Evolutionary conservation across 2,797 vertebrate genomes (phyloP), one percentile per base, ranked within the genome.

Genomic region (Sphaeramia orbicularis): DNA sequence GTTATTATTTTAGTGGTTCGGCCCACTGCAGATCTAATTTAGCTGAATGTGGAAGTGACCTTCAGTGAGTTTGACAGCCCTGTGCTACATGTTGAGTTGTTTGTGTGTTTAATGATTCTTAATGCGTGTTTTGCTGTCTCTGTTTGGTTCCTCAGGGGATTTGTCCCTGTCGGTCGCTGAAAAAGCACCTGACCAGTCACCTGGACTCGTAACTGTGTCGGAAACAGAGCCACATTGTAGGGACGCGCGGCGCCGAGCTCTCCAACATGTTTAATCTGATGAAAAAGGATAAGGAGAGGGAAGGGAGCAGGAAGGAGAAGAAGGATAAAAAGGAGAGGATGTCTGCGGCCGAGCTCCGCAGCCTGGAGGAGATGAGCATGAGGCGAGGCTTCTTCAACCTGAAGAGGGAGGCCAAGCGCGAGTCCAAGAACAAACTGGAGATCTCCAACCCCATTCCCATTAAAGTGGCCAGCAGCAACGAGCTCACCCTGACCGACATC

Each of bases 371-470:
- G 94, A 98, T 99, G 95, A 97, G 98, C 76, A 89, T 99, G 92
- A 92, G 98, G 4, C 93, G 98, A 0, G 97, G 98, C 50, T 99
- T 99, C 90, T 99, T 99, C 91, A 96, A 98, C 86, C 93, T 99
- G 74, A 98, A 96, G 91, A 94, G 97, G 19, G 94, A 96, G 69
- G 95, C 96, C 65, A 99, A 97, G 80, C 86, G 96, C 0, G 98
- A 99, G 52, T 95, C 96, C 45, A 97, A 93, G 88, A 92, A 88
- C 30, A 97, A 96, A 73, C 83, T 98, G 78, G 98, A 99, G 90
- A 99, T 99, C 90, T 99, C 98, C 68, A 96, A 96, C 89, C 97
- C 98, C 51, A 99, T 99, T 63, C 98, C 98, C 59, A 99, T 99
- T 90, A 99, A 99, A 88, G 98, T 99, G 83, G 97, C 95, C 77